Percentiles rank a stretch among this genome's conserved stretches.
These are phyloP conservation scores for Ornithorhynchus anatinus DNA, from an alignment of 2,113 vertebrate genomes.

Conservation along the genomic window DNA sequence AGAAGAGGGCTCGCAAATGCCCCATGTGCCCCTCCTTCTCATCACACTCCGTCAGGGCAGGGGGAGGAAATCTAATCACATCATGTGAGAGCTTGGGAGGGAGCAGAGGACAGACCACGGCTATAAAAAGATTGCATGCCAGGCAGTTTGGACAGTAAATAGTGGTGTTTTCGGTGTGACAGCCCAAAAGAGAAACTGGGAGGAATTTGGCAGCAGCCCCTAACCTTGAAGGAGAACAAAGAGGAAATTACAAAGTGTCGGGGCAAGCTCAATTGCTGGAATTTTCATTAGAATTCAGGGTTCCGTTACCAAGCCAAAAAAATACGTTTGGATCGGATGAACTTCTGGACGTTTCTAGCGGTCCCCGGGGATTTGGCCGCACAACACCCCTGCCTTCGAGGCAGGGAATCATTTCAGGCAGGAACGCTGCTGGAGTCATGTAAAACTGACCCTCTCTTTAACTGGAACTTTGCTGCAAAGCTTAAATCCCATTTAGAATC, in stretches of 20 bases:
- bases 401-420: neutral
- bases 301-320: neutral
- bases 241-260: neutral
- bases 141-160: neutral
- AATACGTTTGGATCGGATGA: neutral
- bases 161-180: neutral
- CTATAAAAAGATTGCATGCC: neutral
- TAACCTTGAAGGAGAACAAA: neutral
- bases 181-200: neutral
- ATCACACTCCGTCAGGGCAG: neutral
- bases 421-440: too few relatives aligned
- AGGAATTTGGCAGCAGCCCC: neutral
- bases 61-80: neutral
- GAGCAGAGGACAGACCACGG: neutral
- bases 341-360: neutral
- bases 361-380: too few relatives aligned
- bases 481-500: too few relatives aligned
- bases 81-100: neutral
- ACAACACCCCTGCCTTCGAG: neutral
- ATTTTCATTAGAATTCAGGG: neutral
- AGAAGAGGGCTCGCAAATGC: neutral
- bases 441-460: too few relatives aligned
- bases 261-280: neutral
- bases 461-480: too few relatives aligned
- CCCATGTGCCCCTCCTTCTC: neutral